phyloP scores from a whole-genome alignment of 2,888 invertebrate genomes.

The Scaptomyza caliginosa region DNA sequence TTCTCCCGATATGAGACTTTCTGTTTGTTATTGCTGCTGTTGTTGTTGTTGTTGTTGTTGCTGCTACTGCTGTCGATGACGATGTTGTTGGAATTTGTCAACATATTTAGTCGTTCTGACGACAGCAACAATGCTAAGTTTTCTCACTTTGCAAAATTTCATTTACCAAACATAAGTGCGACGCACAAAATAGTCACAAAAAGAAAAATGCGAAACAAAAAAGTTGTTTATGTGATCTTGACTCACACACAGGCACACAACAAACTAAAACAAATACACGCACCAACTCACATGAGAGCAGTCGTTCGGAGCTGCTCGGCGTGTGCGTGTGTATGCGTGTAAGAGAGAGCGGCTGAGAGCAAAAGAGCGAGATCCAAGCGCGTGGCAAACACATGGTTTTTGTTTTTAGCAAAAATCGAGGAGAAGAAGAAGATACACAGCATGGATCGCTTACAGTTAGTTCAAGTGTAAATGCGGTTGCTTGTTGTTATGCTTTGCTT shows the following conservation, averaged over 20 bases:
- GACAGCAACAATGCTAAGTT: no score
- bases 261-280: conserved; percentile 2
- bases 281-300: background rate
- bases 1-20: conserved; percentile 30
- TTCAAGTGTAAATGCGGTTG: conserved; percentile 24
- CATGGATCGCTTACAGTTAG: conserved; percentile 53
- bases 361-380: conserved; percentile 48
- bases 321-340: background rate
- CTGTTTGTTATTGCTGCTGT: conserved; percentile 40
- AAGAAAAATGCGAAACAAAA: conserved; percentile 33
- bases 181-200: conserved; percentile 50
- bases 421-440: conserved; percentile 44
- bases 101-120: conserved; percentile 40
- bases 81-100: conserved; percentile 57
- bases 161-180: conserved; percentile 33
- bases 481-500: conserved; percentile 35
- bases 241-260: conserved; percentile 16
- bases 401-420: conserved; percentile 71
- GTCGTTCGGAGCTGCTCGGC: conserved; percentile 21
- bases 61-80: conserved; percentile 37
- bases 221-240: conserved; percentile 47
- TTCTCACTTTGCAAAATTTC: conserved; percentile 25
- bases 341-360: conserved; percentile 10
- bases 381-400: conserved; percentile 78
- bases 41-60: conserved; percentile 37